phyloP scores from a whole-genome alignment of 2,888 invertebrate species.

The Ctena decussata region DNA sequence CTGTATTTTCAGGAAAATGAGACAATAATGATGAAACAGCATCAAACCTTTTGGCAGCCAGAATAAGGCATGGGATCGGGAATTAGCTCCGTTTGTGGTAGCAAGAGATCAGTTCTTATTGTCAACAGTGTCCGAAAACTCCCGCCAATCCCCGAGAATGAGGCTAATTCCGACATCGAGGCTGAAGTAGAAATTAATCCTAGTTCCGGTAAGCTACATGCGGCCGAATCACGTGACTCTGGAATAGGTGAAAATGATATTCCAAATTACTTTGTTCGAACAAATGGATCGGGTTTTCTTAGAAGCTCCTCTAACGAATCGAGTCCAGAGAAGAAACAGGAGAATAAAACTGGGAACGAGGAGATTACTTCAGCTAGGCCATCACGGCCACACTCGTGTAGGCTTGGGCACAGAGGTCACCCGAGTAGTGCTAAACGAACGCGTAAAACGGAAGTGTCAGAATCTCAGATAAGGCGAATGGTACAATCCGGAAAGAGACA shows the following conservation, averaged over 20 bases:
- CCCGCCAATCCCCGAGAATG: conserved; percentile 62
- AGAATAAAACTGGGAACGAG: conserved; percentile 22
- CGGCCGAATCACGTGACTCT: conserved; percentile 72
- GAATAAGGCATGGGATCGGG: conserved; percentile 68
- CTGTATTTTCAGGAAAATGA: no score
- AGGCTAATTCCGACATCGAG: conserved; percentile 58
- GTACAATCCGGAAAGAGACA: conserved; percentile 52
- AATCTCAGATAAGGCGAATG: conserved; percentile 61
- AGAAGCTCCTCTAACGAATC: conserved; percentile 48
- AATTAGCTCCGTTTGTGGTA: conserved; percentile 68
- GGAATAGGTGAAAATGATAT: conserved; percentile 75
- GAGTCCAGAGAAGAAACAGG: conserved; percentile 45
- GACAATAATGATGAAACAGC: no score
- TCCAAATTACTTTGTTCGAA: conserved; percentile 56
- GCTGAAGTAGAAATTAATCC: conserved; percentile 53
- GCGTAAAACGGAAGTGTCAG: conserved; percentile 47
- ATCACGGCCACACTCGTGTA: conserved; percentile 72
- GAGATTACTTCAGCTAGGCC: conserved; percentile 40
- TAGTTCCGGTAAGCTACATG: conserved; percentile 67
- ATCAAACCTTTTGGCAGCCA: no score
- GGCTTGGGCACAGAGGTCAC: conserved; percentile 68
- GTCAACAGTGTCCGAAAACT: conserved; percentile 68
- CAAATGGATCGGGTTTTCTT: conserved; percentile 39
- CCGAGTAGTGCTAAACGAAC: conserved; percentile 23
- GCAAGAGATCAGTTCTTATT: conserved; percentile 69